Conservation (phyloP, 2,888 invertebrate genomes). For the Ochlodes sylvanus region DNA sequence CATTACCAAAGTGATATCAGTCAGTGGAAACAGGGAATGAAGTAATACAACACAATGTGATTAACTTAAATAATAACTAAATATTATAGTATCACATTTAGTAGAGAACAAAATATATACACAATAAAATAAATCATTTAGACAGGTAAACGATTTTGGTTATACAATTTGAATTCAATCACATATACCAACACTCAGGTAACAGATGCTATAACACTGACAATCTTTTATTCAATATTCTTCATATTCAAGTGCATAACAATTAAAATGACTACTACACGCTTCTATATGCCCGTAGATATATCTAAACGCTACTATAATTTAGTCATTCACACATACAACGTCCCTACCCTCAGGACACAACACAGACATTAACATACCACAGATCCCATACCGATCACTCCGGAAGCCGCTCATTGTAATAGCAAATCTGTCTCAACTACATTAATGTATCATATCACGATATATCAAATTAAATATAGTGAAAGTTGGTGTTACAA, state of each 20-base stretch:
- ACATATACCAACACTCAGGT: neutral
- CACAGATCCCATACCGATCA: neutral
- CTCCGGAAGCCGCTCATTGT: neutral
- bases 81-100: slow-evolving; percentile 35
- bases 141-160: slow-evolving; percentile 15
- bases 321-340: no score
- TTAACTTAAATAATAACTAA: slow-evolving; percentile 25
- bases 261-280: neutral
- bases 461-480: neutral
- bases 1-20: neutral
- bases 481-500: neutral
- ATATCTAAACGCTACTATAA: no score
- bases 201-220: neutral
- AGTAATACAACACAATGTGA: slow-evolving; percentile 13
- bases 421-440: neutral
- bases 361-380: neutral
- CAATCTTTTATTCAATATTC: no score
- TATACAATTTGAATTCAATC: slow-evolving; percentile 10
- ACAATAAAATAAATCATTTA: slow-evolving; percentile 19
- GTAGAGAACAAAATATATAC: slow-evolving; percentile 36
- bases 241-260: neutral
- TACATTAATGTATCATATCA: neutral
- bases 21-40: slow-evolving; percentile 25
- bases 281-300: no score
- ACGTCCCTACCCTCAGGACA: no score